Percentiles rank a stretch among this genome's conserved stretches.
Conservation (phyloP, 2,797 vertebrate species). For the Acropternis orthonyx region DNA sequence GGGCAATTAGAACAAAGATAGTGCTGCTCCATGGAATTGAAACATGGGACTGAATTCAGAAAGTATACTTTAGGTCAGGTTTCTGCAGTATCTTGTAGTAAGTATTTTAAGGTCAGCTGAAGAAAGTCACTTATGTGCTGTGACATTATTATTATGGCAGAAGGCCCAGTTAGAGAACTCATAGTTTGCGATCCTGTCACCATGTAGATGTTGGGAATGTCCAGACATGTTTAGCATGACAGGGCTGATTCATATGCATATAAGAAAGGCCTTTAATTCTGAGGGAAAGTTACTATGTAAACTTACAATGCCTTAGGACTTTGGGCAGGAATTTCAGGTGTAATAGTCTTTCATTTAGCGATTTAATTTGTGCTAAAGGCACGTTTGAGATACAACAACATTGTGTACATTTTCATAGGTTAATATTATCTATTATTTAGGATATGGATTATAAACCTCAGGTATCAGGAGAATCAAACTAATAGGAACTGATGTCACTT, state of each 20-base stretch:
- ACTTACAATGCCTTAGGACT: neutral
- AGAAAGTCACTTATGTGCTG: neutral
- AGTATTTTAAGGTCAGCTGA: neutral
- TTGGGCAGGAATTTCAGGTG: neutral
- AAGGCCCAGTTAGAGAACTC: neutral
- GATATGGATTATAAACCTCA: neutral
- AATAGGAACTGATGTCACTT: neutral
- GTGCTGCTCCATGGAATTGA: neutral
- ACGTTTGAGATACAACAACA: accelerated
- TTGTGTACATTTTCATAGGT: neutral
- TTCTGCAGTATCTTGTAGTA: neutral
- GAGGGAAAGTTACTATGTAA: neutral
- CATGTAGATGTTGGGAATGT: neutral
- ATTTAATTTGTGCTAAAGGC: neutral
- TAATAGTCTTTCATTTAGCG: neutral
- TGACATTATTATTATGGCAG: neutral
- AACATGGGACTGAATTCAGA: neutral
- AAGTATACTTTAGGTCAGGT: neutral
- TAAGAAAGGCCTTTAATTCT: neutral
- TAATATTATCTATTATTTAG: neutral
- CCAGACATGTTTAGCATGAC: neutral
- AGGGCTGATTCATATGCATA: neutral
- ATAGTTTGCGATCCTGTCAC: neutral
- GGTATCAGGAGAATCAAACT: neutral
- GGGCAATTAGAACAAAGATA: neutral